phyloP scores from a whole-genome alignment of 1,140 invertebrate species.

The Neodiprion lecontei region DNA sequence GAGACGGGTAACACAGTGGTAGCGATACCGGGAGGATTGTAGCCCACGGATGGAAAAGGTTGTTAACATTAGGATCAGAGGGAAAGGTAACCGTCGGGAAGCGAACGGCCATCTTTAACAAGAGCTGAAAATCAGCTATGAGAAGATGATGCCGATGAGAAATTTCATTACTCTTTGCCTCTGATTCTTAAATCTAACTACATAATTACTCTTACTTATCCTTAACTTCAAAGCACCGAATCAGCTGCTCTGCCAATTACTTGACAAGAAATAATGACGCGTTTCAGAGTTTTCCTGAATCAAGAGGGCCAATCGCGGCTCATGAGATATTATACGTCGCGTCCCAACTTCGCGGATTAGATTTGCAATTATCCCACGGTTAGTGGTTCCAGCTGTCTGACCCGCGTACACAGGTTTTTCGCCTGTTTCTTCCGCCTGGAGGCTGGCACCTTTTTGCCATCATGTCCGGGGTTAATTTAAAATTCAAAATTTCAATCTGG shows the following conservation, averaged over 20 bases:
- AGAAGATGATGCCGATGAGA: neutral
- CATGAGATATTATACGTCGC: neutral
- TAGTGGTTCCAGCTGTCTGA: neutral
- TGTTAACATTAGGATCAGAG: constrained; percentile 43
- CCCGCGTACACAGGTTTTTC: neutral
- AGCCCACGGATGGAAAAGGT: constrained; percentile 42
- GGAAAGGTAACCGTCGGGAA: neutral
- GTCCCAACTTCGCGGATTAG: neutral
- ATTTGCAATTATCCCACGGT: neutral
- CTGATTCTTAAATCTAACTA: neutral
- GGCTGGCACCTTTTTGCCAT: constrained; percentile 46
- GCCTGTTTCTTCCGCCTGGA: constrained; percentile 19
- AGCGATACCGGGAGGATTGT: constrained; percentile 24
- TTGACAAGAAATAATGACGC: too few relatives aligned
- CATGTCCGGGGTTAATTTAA: constrained; percentile 48
- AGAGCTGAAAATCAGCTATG: constrained; percentile 5
- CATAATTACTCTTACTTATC: neutral
- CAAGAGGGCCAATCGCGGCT: too few relatives aligned
- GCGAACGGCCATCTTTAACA: neutral
- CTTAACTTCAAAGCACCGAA: too few relatives aligned
- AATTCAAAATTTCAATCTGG: constrained; percentile 59
- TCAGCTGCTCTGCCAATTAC: too few relatives aligned
- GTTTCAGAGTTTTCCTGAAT: too few relatives aligned
- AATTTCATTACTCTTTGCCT: too few relatives aligned
- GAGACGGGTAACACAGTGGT: constrained; percentile 35